These are phyloP conservation scores for Chironomus tepperi DNA, from an alignment of 1,140 invertebrate species.

Conservation along the genomic window DNA sequence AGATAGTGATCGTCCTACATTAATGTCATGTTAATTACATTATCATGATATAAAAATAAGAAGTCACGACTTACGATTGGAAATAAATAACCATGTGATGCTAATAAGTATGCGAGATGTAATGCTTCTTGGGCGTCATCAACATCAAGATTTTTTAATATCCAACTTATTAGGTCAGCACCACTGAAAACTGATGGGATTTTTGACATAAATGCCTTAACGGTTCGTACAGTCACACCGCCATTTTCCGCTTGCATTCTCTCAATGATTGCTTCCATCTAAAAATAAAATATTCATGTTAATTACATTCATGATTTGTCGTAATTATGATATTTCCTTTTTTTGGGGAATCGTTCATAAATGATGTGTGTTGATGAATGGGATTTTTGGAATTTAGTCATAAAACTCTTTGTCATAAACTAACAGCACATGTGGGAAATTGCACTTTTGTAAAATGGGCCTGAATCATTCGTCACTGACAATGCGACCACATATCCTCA, in stretches of 20 bases:
- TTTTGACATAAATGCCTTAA: conserved; percentile 98
- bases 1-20: conserved; percentile 47
- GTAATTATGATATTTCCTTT: no score
- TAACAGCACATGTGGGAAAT: no score
- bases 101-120: conserved; percentile 90
- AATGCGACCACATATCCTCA: no score
- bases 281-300: conserved; percentile 29
- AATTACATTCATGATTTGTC: no score
- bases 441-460: no score
- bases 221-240: conserved; percentile 93
- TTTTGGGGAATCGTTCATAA: no score
- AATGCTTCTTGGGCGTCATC: conserved; percentile 90
- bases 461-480: no score
- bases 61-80: conserved; percentile 84
- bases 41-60: no score
- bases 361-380: no score
- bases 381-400: no score
- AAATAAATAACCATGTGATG: conserved; percentile 98
- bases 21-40: conserved; percentile 37
- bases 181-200: conserved; percentile 87
- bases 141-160: conserved; percentile 83
- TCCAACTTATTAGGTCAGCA: conserved; percentile 87
- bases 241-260: conserved; percentile 91
- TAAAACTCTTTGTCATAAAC: no score
- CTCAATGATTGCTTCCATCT: conserved; percentile 96